These are phyloP conservation scores for Cybosia mesomella DNA, from an alignment of 2,888 invertebrate species.

Conservation along the genomic window DNA sequence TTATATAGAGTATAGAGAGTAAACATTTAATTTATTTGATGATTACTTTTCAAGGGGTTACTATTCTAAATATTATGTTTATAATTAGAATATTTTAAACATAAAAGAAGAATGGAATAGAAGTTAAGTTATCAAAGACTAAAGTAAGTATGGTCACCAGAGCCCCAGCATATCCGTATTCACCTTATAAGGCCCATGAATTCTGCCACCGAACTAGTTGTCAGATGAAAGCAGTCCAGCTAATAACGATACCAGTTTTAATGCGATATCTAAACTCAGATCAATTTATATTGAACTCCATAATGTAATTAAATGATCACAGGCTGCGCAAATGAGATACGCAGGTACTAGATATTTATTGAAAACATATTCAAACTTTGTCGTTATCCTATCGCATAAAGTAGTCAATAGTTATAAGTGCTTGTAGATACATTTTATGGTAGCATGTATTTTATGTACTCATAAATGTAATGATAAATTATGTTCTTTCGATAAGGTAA, in stretches of 20 bases:
- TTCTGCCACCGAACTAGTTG: conserved; percentile 76
- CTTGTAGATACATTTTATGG: conserved; percentile 5
- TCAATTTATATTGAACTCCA: conserved; percentile 32
- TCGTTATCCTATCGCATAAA: background rate
- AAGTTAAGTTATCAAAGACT: background rate
- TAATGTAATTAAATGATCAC: conserved; percentile 31
- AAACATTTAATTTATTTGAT: background rate
- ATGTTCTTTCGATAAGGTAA: background rate
- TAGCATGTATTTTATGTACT: conserved; percentile 5
- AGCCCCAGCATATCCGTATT: conserved; percentile 65
- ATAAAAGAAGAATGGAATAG: background rate
- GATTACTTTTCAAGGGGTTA: background rate
- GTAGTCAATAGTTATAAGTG: conserved; percentile 3
- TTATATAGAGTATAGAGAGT: no score
- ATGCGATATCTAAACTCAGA: conserved; percentile 41
- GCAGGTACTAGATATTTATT: conserved; percentile 8
- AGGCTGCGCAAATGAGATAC: conserved; percentile 3
- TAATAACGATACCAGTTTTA: conserved; percentile 68
- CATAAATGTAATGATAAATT: background rate
- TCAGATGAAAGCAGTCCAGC: conserved; percentile 73
- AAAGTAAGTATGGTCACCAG: conserved; percentile 53
- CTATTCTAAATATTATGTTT: background rate
- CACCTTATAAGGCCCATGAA: conserved; percentile 72
- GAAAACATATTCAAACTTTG: conserved; percentile 4
- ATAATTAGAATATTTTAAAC: background rate